phyloP scores from a whole-genome alignment of 1,140 invertebrate species.

The Ceratina calcarata region DNA sequence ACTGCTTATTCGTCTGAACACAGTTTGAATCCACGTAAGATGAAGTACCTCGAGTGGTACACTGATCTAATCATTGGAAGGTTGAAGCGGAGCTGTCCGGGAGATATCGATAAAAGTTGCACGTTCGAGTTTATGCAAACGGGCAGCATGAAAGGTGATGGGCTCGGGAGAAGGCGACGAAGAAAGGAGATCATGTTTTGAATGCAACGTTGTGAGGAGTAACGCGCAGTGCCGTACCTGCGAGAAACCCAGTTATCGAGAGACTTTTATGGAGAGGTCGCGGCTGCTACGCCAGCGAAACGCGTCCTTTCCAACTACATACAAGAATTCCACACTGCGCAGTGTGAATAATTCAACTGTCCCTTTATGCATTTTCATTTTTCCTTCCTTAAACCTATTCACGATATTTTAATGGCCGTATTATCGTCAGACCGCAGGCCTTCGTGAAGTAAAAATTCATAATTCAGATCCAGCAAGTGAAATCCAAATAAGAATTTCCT shows the following conservation, averaged over 20 bases:
- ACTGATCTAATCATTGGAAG: no score
- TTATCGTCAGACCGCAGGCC: no score
- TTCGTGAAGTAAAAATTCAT: no score
- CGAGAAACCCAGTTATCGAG: slow-evolving; percentile 58
- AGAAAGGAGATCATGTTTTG: slow-evolving; percentile 59
- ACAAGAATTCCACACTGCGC: slow-evolving; percentile 30
- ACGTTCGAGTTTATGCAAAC: slow-evolving; percentile 2
- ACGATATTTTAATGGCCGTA: no score
- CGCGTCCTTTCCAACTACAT: slow-evolving; percentile 35
- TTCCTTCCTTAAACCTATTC: no score
- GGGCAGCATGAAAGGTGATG: not conserved
- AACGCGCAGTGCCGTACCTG: slow-evolving; percentile 16
- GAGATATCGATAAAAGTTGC: not conserved
- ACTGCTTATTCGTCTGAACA: no score
- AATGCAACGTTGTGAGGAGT: slow-evolving; percentile 48
- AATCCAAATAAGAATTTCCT: no score
- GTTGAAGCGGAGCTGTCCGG: no score
- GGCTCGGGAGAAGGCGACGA: slow-evolving; percentile 12
- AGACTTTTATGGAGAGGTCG: slow-evolving; percentile 53
- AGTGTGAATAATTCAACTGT: slow-evolving; percentile 8
- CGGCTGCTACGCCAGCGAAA: slow-evolving; percentile 41
- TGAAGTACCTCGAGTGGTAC: no score
- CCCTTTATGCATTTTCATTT: not conserved
- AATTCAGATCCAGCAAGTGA: no score
- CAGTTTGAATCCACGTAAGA: no score